Evolutionary conservation across 2,113 vertebrate genomes (phyloP).

Genomic region (Trochalopteron elliotii): DNA sequence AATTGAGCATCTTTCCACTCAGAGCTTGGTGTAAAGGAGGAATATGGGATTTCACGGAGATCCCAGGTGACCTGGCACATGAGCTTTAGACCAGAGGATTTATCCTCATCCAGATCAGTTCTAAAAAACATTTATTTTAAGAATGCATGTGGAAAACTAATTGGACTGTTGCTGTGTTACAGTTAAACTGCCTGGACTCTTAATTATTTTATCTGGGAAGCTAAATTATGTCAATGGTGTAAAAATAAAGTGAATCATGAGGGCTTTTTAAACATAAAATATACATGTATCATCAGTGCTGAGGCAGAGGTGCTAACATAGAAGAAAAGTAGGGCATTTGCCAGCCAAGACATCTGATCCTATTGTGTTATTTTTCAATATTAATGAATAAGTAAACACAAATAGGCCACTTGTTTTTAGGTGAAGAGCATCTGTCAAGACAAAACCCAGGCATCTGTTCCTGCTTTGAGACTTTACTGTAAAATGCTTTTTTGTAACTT

Average conservation of each 20-base stretch:
- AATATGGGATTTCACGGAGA: background rate
- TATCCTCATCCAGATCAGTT: background rate
- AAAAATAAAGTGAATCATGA: background rate
- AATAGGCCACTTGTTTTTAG: background rate
- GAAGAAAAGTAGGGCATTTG: background rate
- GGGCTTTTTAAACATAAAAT: background rate
- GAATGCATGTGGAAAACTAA: background rate
- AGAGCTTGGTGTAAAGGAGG: background rate
- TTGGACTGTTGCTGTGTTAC: background rate
- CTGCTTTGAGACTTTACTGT: background rate
- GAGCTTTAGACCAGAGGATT: background rate
- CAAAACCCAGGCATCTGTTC: background rate
- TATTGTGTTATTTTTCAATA: conserved; percentile 18
- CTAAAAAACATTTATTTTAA: background rate
- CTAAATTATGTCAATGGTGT: background rate
- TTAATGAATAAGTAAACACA: conserved; percentile 43
- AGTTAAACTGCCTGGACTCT: background rate
- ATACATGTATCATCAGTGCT: background rate
- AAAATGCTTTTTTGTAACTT: background rate
- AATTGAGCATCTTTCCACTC: background rate
- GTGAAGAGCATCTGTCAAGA: conserved; percentile 25
- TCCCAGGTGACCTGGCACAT: background rate
- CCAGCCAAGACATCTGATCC: background rate
- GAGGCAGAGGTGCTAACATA: background rate
- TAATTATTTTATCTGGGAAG: background rate